Conservation (phyloP, 2,888 invertebrate genomes). For the Drosophila borealis region DNA sequence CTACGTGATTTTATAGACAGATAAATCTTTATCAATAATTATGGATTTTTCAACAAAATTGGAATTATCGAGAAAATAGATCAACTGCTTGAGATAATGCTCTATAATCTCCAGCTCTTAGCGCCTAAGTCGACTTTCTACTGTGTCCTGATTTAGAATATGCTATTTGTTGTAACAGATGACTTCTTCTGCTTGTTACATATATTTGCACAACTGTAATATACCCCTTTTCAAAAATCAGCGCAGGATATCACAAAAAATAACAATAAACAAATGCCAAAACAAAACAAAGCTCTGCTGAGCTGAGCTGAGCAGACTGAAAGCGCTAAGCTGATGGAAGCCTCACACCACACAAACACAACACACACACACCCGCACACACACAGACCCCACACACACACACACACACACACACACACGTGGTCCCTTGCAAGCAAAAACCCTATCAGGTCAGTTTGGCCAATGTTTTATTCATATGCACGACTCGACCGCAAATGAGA, state of each 20-base stretch:
- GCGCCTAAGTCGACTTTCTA: too few relatives aligned
- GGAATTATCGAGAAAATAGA: too few relatives aligned
- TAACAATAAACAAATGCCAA: conserved; percentile 7
- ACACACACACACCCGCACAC: not conserved
- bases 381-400: not conserved
- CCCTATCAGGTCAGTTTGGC: conserved; percentile 14
- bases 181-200: too few relatives aligned
- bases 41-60: too few relatives aligned
- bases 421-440: not conserved
- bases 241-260: not conserved
- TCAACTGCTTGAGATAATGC: too few relatives aligned
- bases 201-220: not conserved
- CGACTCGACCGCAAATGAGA: conserved; percentile 17
- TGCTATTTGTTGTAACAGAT: too few relatives aligned
- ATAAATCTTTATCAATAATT: too few relatives aligned
- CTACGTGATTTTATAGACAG: too few relatives aligned
- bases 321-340: conserved; percentile 7
- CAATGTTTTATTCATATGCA: conserved; percentile 46
- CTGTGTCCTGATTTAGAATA: too few relatives aligned
- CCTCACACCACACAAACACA: not conserved
- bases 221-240: not conserved
- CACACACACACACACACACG: not conserved
- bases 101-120: too few relatives aligned
- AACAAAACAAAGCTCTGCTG: conserved; percentile 9
- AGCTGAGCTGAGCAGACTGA: not conserved